Evolutionary conservation across 2,888 invertebrate species (phyloP).

Genomic region (Sisyra nigra): DNA sequence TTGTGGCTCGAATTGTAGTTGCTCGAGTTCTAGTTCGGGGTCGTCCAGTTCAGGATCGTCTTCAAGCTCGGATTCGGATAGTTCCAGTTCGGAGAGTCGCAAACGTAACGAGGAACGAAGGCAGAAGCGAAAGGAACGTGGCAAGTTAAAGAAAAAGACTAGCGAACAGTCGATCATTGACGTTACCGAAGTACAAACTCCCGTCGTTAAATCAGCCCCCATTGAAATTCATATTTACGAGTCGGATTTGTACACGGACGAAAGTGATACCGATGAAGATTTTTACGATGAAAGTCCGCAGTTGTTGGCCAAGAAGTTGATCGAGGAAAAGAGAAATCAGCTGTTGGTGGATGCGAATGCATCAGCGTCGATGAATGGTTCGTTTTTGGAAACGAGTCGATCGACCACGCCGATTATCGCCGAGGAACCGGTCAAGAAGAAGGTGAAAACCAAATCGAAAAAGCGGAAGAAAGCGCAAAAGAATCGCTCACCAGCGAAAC

Average conservation of each 20-base stretch:
- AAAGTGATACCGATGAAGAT: constrained; percentile 76
- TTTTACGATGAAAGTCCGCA: constrained; percentile 77
- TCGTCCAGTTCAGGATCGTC: constrained; percentile 40
- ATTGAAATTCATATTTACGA: constrained; percentile 54
- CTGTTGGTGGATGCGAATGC: constrained; percentile 35
- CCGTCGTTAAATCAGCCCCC: constrained; percentile 34
- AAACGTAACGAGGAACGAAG: constrained; percentile 34
- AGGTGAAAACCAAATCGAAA: constrained; percentile 39
- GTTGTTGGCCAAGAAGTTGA: constrained; percentile 48
- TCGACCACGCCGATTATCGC: constrained; percentile 43
- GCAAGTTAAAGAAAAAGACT: constrained; percentile 32
- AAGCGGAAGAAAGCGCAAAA: constrained; percentile 50
- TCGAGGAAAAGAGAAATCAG: constrained; percentile 60
- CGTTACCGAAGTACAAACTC: constrained; percentile 30
- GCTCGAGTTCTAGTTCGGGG: constrained; percentile 54
- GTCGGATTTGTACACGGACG: constrained; percentile 71
- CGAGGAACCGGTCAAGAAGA: constrained; percentile 23
- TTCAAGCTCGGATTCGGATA: constrained; percentile 23
- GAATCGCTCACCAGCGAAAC: constrained; percentile 15
- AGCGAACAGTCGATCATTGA: constrained; percentile 29
- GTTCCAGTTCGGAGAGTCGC: constrained; percentile 41
- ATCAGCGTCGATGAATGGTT: constrained; percentile 40
- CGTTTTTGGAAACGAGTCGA: constrained; percentile 44
- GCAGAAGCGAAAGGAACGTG: constrained; percentile 26
- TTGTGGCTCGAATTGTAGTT: constrained; percentile 72